These are phyloP conservation scores for Menidia beryllina DNA, from an alignment of 2,113 vertebrate species.

Conservation along the genomic window DNA sequence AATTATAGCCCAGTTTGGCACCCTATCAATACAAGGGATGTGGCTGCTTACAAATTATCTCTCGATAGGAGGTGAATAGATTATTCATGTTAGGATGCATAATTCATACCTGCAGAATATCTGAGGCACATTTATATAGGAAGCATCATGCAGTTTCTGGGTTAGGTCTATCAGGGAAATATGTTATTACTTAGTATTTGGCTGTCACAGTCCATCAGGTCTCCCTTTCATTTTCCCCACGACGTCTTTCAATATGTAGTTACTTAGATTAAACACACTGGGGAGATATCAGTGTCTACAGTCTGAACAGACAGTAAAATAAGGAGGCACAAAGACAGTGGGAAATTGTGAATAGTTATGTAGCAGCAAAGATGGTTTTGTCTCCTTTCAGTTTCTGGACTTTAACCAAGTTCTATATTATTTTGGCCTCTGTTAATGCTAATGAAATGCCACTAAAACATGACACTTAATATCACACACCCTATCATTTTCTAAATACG, in stretches of 20 bases:
- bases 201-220: slow-evolving; percentile 64
- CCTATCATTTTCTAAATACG: too few species aligned
- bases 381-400: not conserved
- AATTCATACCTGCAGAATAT: slow-evolving; percentile 60
- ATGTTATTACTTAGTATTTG: slow-evolving; percentile 63
- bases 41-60: slow-evolving; percentile 40
- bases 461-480: too few species aligned
- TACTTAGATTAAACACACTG: slow-evolving; percentile 51
- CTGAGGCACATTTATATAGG: slow-evolving; percentile 34
- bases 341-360: slow-evolving; percentile 18
- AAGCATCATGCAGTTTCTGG: slow-evolving; percentile 43
- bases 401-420: not conserved
- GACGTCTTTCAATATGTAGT: slow-evolving; percentile 54
- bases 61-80: slow-evolving; percentile 40
- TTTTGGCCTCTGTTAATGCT: not conserved
- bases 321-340: not conserved
- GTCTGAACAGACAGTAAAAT: slow-evolving; percentile 39
- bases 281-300: slow-evolving; percentile 26
- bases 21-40: slow-evolving; percentile 38
- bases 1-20: slow-evolving; percentile 33
- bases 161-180: slow-evolving; percentile 49
- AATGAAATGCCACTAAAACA: too few species aligned
- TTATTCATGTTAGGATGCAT: slow-evolving; percentile 66
- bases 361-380: not conserved
- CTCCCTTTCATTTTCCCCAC: slow-evolving; percentile 46